A percentile compares a stretch with the other conserved stretches of the same genome.
These are phyloP conservation scores for Orthosia gracilis DNA, from an alignment of 2,888 invertebrate genomes.

Conservation along the genomic window DNA sequence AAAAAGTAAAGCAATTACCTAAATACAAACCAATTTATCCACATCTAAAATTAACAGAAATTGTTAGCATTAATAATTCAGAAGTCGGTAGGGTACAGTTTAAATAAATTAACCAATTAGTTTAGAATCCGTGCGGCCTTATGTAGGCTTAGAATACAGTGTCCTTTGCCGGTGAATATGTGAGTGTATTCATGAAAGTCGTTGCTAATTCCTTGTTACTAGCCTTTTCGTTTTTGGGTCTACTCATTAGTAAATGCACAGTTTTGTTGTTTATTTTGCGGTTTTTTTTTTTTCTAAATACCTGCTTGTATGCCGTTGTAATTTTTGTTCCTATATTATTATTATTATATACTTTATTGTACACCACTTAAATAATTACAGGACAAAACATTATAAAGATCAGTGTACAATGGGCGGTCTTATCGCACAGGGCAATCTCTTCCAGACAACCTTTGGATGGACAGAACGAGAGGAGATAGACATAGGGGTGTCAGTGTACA, in stretches of 20 bases:
- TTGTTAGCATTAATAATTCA: slow-evolving; percentile 46
- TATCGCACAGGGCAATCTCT: too few relatives aligned
- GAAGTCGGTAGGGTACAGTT: slow-evolving; percentile 42
- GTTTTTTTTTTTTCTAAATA: too few relatives aligned
- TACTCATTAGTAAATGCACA: slow-evolving; percentile 9
- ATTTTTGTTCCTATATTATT: too few relatives aligned
- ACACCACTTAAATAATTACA: too few relatives aligned
- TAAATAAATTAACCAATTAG: slow-evolving; percentile 55
- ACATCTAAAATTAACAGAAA: slow-evolving; percentile 36
- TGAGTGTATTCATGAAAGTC: slow-evolving; percentile 21
- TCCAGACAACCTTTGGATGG: too few relatives aligned
- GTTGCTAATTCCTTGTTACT: slow-evolving; percentile 18
- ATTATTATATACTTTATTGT: too few relatives aligned
- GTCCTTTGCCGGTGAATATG: slow-evolving; percentile 30
- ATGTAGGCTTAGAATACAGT: slow-evolving; percentile 37
- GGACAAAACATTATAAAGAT: too few relatives aligned
- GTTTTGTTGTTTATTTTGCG: background rate
- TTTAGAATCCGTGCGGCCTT: slow-evolving; percentile 30
- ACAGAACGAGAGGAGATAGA: too few relatives aligned
- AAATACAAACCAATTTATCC: slow-evolving; percentile 14
- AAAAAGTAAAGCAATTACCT: slow-evolving; percentile 3
- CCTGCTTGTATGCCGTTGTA: too few relatives aligned
- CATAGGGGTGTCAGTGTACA: too few relatives aligned
- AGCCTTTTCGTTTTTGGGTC: background rate
- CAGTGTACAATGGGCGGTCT: too few relatives aligned